Evolutionary conservation across 2,797 vertebrate genomes (phyloP).

Genomic region (Enteromius radiatus): DNA sequence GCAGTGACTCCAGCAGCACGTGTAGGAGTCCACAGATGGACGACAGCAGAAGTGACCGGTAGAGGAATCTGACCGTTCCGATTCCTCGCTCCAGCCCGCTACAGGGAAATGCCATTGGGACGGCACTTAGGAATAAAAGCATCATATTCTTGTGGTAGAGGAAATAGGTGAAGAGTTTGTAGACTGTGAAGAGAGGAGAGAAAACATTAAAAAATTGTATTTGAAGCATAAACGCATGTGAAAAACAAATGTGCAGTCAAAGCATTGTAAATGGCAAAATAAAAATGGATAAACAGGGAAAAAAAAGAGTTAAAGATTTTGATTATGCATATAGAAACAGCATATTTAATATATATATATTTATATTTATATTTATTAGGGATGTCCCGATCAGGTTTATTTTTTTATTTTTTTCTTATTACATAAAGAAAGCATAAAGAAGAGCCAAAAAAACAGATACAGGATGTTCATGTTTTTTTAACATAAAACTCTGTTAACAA

Average conservation of each 20-base stretch:
- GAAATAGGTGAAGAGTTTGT: constrained; percentile 64
- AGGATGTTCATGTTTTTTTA: too few relatives aligned
- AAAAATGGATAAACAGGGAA: not conserved
- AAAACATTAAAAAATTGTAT: not conserved
- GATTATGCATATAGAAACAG: not conserved
- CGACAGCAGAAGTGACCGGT: constrained; percentile 53
- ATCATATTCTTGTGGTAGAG: constrained; percentile 59
- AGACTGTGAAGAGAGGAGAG: constrained; percentile 53
- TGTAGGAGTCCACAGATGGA: constrained; percentile 54
- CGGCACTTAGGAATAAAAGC: constrained; percentile 45
- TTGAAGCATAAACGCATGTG: not conserved
- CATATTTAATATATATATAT: too few relatives aligned
- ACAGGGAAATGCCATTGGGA: constrained; percentile 53
- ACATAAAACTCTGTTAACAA: too few relatives aligned
- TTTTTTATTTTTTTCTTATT: too few relatives aligned
- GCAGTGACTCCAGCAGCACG: constrained; percentile 54
- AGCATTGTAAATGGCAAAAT: not conserved
- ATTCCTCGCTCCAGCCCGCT: constrained; percentile 60
- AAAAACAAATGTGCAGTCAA: not conserved
- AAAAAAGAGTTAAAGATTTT: not conserved
- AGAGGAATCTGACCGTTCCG: constrained; percentile 62
- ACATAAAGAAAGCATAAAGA: too few relatives aligned
- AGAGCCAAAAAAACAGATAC: too few relatives aligned
- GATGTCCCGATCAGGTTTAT: too few relatives aligned
- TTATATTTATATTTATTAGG: too few relatives aligned